phyloP scores from a whole-genome alignment of 64 coral and sea anemone species.

The Stichodactyla mertensii region DNA sequence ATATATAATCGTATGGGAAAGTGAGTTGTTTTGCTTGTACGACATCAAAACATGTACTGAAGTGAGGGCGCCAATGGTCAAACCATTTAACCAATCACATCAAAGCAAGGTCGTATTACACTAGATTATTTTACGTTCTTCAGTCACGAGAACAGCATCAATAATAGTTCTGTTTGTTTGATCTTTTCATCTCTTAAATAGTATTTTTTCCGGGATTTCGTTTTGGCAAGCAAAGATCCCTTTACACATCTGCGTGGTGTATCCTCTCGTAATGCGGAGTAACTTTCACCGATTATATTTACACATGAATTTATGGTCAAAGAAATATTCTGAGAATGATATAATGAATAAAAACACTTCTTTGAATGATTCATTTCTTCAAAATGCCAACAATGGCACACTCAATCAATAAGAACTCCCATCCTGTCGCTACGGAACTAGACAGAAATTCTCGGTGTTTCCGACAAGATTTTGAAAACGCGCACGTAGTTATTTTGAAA shows the following conservation, averaged over 20 bases:
- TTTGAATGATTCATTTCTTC: background rate
- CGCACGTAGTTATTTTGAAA: background rate
- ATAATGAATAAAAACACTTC: background rate
- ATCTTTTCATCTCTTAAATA: conserved; percentile 7
- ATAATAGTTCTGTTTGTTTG: background rate
- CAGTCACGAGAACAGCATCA: conserved; percentile 6
- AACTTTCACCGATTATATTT: background rate
- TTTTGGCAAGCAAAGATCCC: background rate
- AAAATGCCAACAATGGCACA: background rate
- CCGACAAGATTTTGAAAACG: background rate
- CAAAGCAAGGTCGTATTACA: background rate
- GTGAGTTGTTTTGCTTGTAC: background rate
- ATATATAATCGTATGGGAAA: background rate
- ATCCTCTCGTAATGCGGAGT: background rate
- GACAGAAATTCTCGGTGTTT: background rate
- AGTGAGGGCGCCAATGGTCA: background rate
- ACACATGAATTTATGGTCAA: background rate
- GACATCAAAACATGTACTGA: background rate
- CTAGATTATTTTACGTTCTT: background rate
- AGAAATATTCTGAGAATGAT: background rate
- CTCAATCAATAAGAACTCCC: background rate
- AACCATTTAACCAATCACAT: background rate
- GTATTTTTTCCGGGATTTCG: background rate
- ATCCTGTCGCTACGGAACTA: background rate
- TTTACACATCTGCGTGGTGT: background rate